Conservation (phyloP, 2,888 invertebrate species). For the Dusona sp. region DNA sequence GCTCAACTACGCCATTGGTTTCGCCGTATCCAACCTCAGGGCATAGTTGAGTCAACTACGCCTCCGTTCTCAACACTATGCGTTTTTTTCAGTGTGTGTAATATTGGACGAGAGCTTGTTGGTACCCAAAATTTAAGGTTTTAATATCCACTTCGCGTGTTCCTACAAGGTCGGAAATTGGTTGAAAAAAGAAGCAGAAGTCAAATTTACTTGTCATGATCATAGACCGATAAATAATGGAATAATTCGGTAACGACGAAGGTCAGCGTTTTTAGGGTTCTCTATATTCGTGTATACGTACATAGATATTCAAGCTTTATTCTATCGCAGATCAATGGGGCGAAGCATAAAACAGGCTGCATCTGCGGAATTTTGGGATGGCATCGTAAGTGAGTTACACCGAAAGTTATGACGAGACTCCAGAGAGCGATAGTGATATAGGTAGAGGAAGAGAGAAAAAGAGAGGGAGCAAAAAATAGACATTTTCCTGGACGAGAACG, state of each 20-base stretch:
- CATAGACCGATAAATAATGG: not conserved
- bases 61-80: too few relatives aligned
- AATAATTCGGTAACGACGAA: not conserved
- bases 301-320: not conserved
- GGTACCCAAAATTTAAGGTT: conserved; percentile 23
- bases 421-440: conserved; percentile 25
- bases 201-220: not conserved
- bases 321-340: not conserved
- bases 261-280: conserved; percentile 4
- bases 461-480: conserved; percentile 37
- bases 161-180: conserved; percentile 7
- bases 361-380: conserved; percentile 31
- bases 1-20: too few relatives aligned
- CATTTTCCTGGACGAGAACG: conserved; percentile 55
- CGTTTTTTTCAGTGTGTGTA: not conserved
- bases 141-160: conserved; percentile 55
- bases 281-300: not conserved
- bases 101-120: not conserved
- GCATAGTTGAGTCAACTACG: too few relatives aligned
- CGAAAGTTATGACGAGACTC: conserved; percentile 60
- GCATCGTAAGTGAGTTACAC: conserved; percentile 50
- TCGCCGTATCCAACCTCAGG: too few relatives aligned
- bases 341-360: conserved; percentile 6
- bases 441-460: conserved; percentile 1
- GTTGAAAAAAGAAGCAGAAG: not conserved